Evolutionary conservation across 2,888 invertebrate genomes (phyloP), one percentile per base, ranked within the genome.

Genomic region (Philereme transversata): DNA sequence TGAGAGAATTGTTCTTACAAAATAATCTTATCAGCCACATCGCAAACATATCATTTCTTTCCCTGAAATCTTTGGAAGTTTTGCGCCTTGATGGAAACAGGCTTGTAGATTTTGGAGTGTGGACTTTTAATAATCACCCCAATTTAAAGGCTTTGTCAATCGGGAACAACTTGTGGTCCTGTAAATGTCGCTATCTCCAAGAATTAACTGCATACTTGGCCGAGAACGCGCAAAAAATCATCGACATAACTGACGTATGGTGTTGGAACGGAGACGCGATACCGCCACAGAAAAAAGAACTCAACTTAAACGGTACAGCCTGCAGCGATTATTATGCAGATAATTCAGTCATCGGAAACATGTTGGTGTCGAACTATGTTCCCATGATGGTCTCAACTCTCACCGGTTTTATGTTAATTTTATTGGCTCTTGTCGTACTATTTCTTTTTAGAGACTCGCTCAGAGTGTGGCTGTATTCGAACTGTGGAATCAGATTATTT

Each of bases 271-370:
- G 94, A 82, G 96, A 96, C 73, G 94, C 95, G 33, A 94, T 94
- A 76, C 95, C 95, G 69, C 95, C 96, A 60, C 95, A 96, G 82
- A 94, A 96, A 82, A 95, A 96, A 76, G 96, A 96, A 74, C 93
- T 97, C 74, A 96, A 97, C 87, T 94, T 97, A 77, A 97, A 97
- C 88, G 95, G 96, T 76, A 97, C 97, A 46, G 96, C 95, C 76
- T 97, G 97, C 90, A 97, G 96, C 87, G 97, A 97, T 89, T 97
- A 96, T 91, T 97, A 96, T 84, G 95, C 96, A 60, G 96, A 96
- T 78, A 96, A 95, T 84, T 96, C 96, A 74, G 96, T 97, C 82
- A 95, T 97, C 79, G 96, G 96, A 82, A 95, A 95, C 72, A 96
- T 97, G 93, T 94, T 97, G 81, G 94, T 96, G 68, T 95, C 96